These are phyloP conservation scores for Prionace glauca DNA, from an alignment of 2,797 vertebrate genomes.

Conservation along the genomic window DNA sequence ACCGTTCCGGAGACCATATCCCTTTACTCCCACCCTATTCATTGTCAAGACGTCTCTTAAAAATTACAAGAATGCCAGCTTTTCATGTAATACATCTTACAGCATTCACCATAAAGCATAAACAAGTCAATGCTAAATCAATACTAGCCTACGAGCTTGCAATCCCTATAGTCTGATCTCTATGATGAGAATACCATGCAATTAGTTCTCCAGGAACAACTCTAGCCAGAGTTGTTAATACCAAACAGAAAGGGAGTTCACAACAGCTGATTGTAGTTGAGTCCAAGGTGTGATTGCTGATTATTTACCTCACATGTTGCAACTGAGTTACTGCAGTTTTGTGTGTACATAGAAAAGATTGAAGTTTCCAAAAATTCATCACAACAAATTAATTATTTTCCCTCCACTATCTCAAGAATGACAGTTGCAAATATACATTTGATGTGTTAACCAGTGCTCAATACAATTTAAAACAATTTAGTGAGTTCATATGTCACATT, in stretches of 20 bases:
- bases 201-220: not conserved
- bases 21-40: too few species aligned
- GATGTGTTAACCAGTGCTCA: not conserved
- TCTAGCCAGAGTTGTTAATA: not conserved
- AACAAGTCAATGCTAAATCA: too few species aligned
- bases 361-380: not conserved
- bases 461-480: not conserved
- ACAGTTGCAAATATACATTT: not conserved
- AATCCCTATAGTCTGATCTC: too few species aligned
- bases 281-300: not conserved
- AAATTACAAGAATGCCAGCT: too few species aligned
- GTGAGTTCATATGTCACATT: not conserved
- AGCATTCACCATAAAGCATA: too few species aligned
- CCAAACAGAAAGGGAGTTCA: not conserved
- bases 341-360: not conserved
- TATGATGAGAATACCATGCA: not conserved
- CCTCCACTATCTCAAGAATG: not conserved
- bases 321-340: not conserved
- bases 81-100: too few species aligned
- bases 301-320: not conserved
- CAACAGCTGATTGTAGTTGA: not conserved
- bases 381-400: not conserved
- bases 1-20: too few species aligned
- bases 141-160: too few species aligned
- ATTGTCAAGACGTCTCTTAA: too few species aligned